phyloP scores from a whole-genome alignment of 2,797 vertebrate species.

The Enteromius radiatus region DNA sequence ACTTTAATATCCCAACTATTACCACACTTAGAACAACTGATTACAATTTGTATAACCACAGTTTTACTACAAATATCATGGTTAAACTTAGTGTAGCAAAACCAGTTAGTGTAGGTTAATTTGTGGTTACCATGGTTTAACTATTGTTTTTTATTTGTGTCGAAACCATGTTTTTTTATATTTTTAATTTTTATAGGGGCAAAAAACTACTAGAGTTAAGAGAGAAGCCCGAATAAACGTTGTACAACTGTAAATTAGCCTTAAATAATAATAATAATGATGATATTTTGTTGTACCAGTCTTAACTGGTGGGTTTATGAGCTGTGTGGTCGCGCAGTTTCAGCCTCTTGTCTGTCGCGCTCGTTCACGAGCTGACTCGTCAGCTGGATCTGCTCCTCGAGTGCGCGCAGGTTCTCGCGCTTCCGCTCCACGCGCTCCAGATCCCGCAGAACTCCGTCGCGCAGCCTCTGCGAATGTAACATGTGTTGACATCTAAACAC shows the following conservation, averaged over 20 bases:
- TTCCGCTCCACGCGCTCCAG: slow-evolving; percentile 86
- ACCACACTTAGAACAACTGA: background rate
- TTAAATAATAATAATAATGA: background rate
- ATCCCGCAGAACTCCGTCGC: slow-evolving; percentile 85
- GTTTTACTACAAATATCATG: too few relatives aligned
- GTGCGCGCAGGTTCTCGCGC: slow-evolving; percentile 83
- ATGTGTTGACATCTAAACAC: background rate
- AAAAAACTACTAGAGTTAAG: background rate
- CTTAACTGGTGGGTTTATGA: slow-evolving; percentile 23
- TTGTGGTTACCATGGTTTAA: too few relatives aligned
- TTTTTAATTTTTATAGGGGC: too few relatives aligned
- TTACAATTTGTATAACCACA: too few relatives aligned
- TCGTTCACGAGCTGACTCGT: slow-evolving; percentile 83
- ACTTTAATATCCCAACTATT: background rate
- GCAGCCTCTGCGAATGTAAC: slow-evolving; percentile 82
- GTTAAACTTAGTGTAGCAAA: too few relatives aligned
- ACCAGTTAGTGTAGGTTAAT: too few relatives aligned
- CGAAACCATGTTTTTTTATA: background rate
- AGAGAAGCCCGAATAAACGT: background rate
- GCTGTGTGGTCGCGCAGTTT: background rate
- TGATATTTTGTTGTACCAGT: background rate
- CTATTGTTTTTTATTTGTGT: too few relatives aligned
- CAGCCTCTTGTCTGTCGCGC: slow-evolving; percentile 67
- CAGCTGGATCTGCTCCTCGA: slow-evolving; percentile 87
- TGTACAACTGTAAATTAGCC: background rate